Percentiles rank a stretch among this genome's conserved stretches.
Evolutionary conservation across 1,140 invertebrate genomes (phyloP).

Genomic region (Bemisia tabaci): DNA sequence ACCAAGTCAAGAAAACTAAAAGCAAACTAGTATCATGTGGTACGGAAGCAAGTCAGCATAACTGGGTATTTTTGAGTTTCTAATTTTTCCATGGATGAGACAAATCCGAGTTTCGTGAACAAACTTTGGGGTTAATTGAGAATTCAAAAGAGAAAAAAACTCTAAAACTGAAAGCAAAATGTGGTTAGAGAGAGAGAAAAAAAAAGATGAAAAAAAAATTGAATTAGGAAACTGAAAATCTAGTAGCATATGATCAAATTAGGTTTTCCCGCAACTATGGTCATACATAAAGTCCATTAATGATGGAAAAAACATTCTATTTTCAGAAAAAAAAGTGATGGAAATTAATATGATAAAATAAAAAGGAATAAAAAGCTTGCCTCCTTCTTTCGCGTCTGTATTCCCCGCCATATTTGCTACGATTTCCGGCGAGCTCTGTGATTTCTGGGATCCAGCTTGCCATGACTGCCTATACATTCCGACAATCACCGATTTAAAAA

Average conservation of each 20-base stretch:
- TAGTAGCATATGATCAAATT: background rate
- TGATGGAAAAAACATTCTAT: conserved; percentile 9
- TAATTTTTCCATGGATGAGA: background rate
- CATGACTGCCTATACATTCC: conserved; percentile 69
- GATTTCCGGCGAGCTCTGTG: conserved; percentile 92
- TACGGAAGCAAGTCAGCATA: background rate
- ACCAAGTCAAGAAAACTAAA: background rate
- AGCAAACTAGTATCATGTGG: background rate
- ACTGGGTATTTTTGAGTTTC: background rate
- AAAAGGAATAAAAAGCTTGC: conserved; percentile 38
- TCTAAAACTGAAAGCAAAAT: background rate
- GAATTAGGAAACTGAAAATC: background rate
- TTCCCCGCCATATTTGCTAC: conserved; percentile 94
- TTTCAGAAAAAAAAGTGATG: conserved; percentile 7
- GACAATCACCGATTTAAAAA: background rate
- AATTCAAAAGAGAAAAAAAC: background rate
- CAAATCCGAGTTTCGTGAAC: background rate
- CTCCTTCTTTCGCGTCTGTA: conserved; percentile 97
- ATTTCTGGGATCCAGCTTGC: conserved; percentile 99
- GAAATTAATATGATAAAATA: conserved; percentile 5
- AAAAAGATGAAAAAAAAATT: background rate
- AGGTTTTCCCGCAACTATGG: background rate
- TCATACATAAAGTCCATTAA: background rate
- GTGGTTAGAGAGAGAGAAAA: background rate
- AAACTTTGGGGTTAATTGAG: background rate